A percentile compares a stretch with the other conserved stretches of the same genome.
Evolutionary conservation across 37 sponge, comb jelly and placozoan genomes (phyloP).

Genomic region (Amphimedon queenslandica): DNA sequence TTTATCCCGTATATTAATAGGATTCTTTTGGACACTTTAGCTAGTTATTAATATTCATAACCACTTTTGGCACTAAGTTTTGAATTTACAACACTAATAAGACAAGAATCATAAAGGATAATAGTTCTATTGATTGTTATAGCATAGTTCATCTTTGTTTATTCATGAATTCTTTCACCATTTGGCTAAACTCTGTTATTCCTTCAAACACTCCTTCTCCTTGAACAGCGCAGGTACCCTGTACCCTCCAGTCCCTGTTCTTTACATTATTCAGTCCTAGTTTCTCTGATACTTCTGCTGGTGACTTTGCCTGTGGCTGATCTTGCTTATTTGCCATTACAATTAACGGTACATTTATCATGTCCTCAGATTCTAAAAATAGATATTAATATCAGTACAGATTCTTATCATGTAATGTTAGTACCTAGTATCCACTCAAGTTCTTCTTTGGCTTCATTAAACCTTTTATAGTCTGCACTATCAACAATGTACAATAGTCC

Average conservation of each 20-base stretch:
- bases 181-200: conserved; percentile 52
- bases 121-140: no score
- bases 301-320: conserved; percentile 52
- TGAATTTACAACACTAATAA: no score
- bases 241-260: conserved; percentile 75
- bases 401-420: not conserved
- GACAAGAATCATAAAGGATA: no score
- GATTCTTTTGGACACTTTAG: no score
- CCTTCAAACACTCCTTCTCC: conserved; percentile 80
- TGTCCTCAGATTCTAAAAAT: conserved; percentile 58
- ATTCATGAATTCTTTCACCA: conserved; percentile 72
- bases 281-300: conserved; percentile 53
- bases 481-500: conserved; percentile 27
- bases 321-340: conserved; percentile 92
- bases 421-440: conserved; percentile 44
- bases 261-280: conserved; percentile 54
- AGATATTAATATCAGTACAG: not conserved
- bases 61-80: no score
- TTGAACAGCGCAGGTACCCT: conserved; percentile 72
- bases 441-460: conserved; percentile 49
- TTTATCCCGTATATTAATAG: no score
- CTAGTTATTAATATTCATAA: no score
- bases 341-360: conserved; percentile 76
- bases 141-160: no score
- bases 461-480: conserved; percentile 14